phyloP scores from a whole-genome alignment of 2,888 invertebrate genomes.

The Limnephilus lunatus region DNA sequence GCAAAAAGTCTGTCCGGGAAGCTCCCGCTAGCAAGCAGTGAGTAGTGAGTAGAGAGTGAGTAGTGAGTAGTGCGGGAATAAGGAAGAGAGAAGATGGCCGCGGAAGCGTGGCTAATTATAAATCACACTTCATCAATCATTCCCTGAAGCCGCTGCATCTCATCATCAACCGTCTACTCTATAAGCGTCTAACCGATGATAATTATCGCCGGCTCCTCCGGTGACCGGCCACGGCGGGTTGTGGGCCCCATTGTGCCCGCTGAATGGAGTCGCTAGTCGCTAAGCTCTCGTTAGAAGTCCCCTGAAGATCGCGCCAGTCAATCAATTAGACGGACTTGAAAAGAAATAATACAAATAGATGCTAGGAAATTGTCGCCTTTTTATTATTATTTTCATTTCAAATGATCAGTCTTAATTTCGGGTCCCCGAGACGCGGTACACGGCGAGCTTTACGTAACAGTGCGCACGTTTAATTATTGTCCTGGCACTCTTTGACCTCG shows the following conservation, averaged over 20 bases:
- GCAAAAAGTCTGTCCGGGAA: slow-evolving; percentile 38
- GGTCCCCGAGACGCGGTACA: background rate
- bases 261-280: slow-evolving; percentile 20
- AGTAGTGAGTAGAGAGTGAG: slow-evolving; percentile 9
- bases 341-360: slow-evolving; percentile 40
- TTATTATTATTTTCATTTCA: background rate
- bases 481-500: background rate
- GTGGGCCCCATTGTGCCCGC: slow-evolving; percentile 27
- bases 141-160: slow-evolving; percentile 43
- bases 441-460: background rate
- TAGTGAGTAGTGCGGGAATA: slow-evolving; percentile 14
- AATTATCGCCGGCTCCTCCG: slow-evolving; percentile 44
- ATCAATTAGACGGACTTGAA: slow-evolving; percentile 46
- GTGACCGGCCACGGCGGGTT: background rate
- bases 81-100: slow-evolving; percentile 43
- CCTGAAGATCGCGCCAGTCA: slow-evolving; percentile 33
- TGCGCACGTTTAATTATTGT: background rate
- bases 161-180: slow-evolving; percentile 37
- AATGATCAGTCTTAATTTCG: background rate
- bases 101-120: slow-evolving; percentile 71
- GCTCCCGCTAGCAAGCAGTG: slow-evolving; percentile 22
- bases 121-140: slow-evolving; percentile 74
- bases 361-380: background rate
- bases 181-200: slow-evolving; percentile 38
- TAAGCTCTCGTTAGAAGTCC: slow-evolving; percentile 37